Evolutionary conservation across 2,113 vertebrate genomes (phyloP).

Genomic region (Lipophrys pholis): DNA sequence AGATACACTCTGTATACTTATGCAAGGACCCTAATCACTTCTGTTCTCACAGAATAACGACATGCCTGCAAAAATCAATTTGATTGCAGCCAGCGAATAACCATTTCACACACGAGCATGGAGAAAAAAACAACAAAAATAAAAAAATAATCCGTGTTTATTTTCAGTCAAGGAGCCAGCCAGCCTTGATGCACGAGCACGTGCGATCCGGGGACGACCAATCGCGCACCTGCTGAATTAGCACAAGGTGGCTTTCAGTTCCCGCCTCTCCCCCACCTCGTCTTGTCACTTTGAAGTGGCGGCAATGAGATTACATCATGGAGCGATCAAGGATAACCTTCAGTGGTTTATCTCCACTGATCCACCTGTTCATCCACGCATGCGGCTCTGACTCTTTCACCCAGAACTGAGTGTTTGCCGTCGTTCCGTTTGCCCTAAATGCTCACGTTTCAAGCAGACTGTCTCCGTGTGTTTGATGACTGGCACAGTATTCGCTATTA

Average conservation of each 20-base stretch:
- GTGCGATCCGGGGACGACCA: slow-evolving; percentile 42
- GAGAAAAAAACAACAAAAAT: slow-evolving; percentile 16
- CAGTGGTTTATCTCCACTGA: slow-evolving; percentile 42
- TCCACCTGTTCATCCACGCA: slow-evolving; percentile 22
- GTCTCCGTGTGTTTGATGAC: neutral
- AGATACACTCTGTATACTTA: neutral
- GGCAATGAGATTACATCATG: slow-evolving; percentile 55
- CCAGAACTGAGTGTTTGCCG: slow-evolving; percentile 29
- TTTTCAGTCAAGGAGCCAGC: slow-evolving; percentile 30
- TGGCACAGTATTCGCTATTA: neutral
- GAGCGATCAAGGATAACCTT: slow-evolving; percentile 55
- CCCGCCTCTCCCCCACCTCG: slow-evolving; percentile 8
- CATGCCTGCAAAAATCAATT: slow-evolving; percentile 70
- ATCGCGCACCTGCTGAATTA: slow-evolving; percentile 51
- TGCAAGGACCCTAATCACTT: slow-evolving; percentile 71
- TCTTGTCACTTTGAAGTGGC: slow-evolving; percentile 50
- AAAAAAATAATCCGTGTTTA: slow-evolving; percentile 60
- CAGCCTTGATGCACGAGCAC: slow-evolving; percentile 33
- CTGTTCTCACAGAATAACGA: slow-evolving; percentile 55
- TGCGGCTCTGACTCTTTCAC: slow-evolving; percentile 30
- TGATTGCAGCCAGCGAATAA: slow-evolving; percentile 70
- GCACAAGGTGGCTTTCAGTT: slow-evolving; percentile 29
- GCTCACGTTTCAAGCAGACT: too few relatives aligned
- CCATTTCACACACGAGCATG: slow-evolving; percentile 6
- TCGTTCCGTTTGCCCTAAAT: slow-evolving; percentile 1